Percentiles rank a stretch among this genome's conserved stretches.
phyloP scores from a whole-genome alignment of 2,888 invertebrate species.

The Cheilosia soror region DNA sequence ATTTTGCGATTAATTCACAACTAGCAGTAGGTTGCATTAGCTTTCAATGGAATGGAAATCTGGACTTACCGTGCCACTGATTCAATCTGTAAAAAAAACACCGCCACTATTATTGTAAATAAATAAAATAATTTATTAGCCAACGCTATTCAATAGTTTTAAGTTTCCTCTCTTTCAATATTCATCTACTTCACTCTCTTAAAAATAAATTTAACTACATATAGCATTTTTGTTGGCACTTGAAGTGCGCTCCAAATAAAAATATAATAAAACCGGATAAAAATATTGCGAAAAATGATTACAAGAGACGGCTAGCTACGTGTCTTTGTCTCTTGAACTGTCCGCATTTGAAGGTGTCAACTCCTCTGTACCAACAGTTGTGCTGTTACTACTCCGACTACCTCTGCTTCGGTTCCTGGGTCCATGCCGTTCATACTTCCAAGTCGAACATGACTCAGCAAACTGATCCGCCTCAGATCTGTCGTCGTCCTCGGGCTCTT shows the following conservation, averaged over 20 bases:
- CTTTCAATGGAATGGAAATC: no score
- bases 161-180: slow-evolving; percentile 9
- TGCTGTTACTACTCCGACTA: slow-evolving; percentile 22
- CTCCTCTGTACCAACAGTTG: slow-evolving; percentile 2
- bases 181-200: neutral
- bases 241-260: slow-evolving; percentile 18
- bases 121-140: slow-evolving; percentile 70
- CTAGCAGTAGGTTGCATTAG: no score
- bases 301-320: slow-evolving; percentile 5
- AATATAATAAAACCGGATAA: slow-evolving; percentile 1
- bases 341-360: neutral
- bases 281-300: slow-evolving; percentile 37
- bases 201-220: slow-evolving; percentile 40
- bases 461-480: slow-evolving; percentile 67
- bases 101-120: slow-evolving; percentile 18
- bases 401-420: slow-evolving; percentile 51
- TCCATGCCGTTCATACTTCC: slow-evolving; percentile 82
- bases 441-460: slow-evolving; percentile 84
- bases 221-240: slow-evolving; percentile 17
- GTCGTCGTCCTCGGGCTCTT: slow-evolving; percentile 13
- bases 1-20: no score
- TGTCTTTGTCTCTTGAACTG: slow-evolving; percentile 20
- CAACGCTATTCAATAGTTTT: slow-evolving; percentile 31
- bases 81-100: neutral
- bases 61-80: neutral